Conservation (phyloP, 1,140 invertebrate species). For the Euglossa dilemma region DNA sequence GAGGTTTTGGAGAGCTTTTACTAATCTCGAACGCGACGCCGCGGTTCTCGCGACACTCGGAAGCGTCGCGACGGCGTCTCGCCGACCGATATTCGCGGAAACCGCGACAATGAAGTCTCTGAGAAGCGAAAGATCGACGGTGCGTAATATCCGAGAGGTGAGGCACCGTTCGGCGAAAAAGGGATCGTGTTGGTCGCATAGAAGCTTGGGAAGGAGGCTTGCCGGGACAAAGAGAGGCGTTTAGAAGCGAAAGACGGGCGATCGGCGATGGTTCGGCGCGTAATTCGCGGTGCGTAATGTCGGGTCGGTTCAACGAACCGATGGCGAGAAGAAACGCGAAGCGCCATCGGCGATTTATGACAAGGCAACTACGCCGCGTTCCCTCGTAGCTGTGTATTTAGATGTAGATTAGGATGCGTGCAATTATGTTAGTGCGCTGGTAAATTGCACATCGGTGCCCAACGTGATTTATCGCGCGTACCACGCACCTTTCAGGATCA, state of each 20-base stretch:
- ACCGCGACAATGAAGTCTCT: neutral
- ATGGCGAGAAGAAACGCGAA: neutral
- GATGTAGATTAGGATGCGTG: conserved; percentile 60
- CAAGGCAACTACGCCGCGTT: conserved; percentile 15
- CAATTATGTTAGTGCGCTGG: conserved; percentile 57
- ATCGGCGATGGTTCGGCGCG: too few relatives aligned
- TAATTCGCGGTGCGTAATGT: neutral
- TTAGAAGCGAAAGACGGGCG: neutral
- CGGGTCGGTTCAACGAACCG: conserved; percentile 5
- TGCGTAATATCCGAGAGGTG: too few relatives aligned
- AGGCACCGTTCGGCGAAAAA: too few relatives aligned
- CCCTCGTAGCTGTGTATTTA: conserved; percentile 54
- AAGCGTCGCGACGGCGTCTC: too few relatives aligned
- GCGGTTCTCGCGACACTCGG: too few relatives aligned
- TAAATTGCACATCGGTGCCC: conserved; percentile 56
- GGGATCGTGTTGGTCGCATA: too few relatives aligned
- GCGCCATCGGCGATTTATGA: conserved; percentile 27
- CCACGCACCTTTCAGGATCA: conserved; percentile 52
- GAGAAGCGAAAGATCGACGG: conserved; percentile 67
- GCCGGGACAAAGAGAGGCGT: too few relatives aligned
- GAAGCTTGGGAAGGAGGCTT: too few relatives aligned
- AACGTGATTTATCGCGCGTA: conserved; percentile 64
- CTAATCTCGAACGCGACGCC: too few relatives aligned
- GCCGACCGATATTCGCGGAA: too few relatives aligned
- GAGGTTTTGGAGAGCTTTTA: too few relatives aligned